These are phyloP conservation scores for Pseudomyrmex cubaensis DNA, from an alignment of 1,140 invertebrate species.

Conservation along the genomic window DNA sequence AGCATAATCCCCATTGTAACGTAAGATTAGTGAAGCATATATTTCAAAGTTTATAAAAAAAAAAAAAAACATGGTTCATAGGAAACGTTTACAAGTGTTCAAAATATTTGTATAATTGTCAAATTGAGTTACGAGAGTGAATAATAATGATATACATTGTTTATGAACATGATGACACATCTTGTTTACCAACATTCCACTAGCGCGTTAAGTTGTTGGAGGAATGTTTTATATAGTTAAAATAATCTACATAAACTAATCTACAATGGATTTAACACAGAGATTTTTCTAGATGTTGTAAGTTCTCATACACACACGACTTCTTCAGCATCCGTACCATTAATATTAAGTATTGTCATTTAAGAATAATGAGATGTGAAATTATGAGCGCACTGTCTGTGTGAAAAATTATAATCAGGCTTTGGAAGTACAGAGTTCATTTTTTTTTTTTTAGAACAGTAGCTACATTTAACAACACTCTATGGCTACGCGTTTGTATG, in stretches of 20 bases:
- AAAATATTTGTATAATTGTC: slow-evolving; percentile 37
- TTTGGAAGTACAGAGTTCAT: slow-evolving; percentile 50
- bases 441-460: slow-evolving; percentile 33
- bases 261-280: slow-evolving; percentile 37
- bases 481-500: slow-evolving; percentile 57
- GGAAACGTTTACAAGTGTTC: slow-evolving; percentile 50
- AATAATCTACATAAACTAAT: slow-evolving; percentile 26
- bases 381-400: slow-evolving; percentile 39
- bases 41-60: slow-evolving; percentile 45
- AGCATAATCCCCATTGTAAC: slow-evolving; percentile 57
- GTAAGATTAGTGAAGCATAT: slow-evolving; percentile 63
- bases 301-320: slow-evolving; percentile 45
- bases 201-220: slow-evolving; percentile 63
- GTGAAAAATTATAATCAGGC: slow-evolving; percentile 33
- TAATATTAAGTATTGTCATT: slow-evolving; percentile 63
- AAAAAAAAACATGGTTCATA: slow-evolving; percentile 10
- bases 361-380: slow-evolving; percentile 37
- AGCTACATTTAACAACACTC: slow-evolving; percentile 41
- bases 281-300: slow-evolving; percentile 34
- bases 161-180: slow-evolving; percentile 49
- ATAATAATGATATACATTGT: slow-evolving; percentile 37
- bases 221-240: slow-evolving; percentile 59
- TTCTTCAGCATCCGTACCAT: slow-evolving; percentile 64
- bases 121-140: slow-evolving; percentile 50
- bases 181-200: slow-evolving; percentile 69